A percentile compares a stretch with the other conserved stretches of the same genome.
These are phyloP conservation scores for Ondatra zibethicus DNA, from an alignment of 2,113 vertebrate species.

Conservation along the genomic window DNA sequence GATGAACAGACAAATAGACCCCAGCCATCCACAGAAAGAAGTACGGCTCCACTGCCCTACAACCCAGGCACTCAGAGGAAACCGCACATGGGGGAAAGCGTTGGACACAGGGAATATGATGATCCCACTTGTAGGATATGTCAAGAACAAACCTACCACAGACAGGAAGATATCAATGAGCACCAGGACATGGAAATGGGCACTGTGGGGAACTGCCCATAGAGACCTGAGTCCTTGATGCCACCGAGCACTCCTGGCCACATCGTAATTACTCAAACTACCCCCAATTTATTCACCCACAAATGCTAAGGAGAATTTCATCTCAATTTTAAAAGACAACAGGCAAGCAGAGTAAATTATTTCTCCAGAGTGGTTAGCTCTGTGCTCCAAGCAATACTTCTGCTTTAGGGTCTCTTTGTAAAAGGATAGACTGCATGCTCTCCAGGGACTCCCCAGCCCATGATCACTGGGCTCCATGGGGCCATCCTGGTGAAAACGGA, in stretches of 20 bases:
- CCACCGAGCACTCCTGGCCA: too few species aligned
- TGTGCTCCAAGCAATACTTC: too few species aligned
- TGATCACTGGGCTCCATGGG: not conserved
- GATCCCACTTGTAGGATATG: too few species aligned
- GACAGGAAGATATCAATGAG: not conserved
- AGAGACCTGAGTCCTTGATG: too few species aligned
- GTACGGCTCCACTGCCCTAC: not conserved
- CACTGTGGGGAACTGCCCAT: not conserved
- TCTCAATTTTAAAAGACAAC: too few species aligned
- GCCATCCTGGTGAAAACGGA: not conserved
- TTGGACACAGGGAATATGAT: too few species aligned
- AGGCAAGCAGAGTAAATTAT: not conserved
- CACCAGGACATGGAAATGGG: too few species aligned
- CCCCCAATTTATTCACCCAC: too few species aligned
- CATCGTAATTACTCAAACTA: not conserved
- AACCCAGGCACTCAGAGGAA: not conserved
- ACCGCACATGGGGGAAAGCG: not conserved
- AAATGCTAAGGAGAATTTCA: not conserved
- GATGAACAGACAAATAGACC: not conserved
- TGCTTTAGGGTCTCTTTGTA: not conserved
- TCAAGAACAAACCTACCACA: not conserved
- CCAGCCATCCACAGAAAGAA: not conserved
- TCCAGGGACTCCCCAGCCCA: not conserved
- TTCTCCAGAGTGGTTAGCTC: too few species aligned
- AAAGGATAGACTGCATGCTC: not conserved